Evolutionary conservation across 2,888 invertebrate species (phyloP).

Genomic region (Chrysolina haemoptera): DNA sequence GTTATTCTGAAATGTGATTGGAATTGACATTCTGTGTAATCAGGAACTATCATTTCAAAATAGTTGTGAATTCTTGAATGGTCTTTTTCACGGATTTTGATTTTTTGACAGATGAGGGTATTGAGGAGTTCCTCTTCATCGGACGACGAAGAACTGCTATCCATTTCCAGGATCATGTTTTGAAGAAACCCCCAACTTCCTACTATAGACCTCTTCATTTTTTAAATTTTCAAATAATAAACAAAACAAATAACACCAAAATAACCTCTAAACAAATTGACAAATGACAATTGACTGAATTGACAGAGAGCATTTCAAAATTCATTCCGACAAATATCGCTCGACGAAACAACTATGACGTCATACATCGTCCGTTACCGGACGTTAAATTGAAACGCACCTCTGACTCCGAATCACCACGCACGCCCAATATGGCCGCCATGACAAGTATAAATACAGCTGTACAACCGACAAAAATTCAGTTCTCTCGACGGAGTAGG

Average conservation of each 20-base stretch:
- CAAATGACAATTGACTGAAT: no score
- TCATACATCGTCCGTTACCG: slow-evolving; percentile 3
- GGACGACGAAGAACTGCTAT: slow-evolving; percentile 16
- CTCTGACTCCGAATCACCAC: no score
- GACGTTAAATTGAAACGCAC: not conserved
- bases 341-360: slow-evolving; percentile 2
- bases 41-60: slow-evolving; percentile 11
- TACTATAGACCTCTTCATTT: slow-evolving; percentile 12
- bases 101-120: not conserved
- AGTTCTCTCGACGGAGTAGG: no score
- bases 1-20: slow-evolving; percentile 15
- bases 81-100: slow-evolving; percentile 10
- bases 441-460: no score
- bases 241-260: no score
- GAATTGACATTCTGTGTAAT: slow-evolving; percentile 10
- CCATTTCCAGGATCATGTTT: not conserved
- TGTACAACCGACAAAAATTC: no score
- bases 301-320: no score
- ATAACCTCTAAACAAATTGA: no score
- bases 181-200: slow-evolving; percentile 5
- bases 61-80: slow-evolving; percentile 5
- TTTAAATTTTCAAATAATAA: not conserved
- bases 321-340: not conserved
- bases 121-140: slow-evolving; percentile 14
- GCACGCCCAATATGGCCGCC: no score